Conservation (phyloP, 2,797 vertebrate genomes). For the Ctenochaetus hawaiiensis region DNA sequence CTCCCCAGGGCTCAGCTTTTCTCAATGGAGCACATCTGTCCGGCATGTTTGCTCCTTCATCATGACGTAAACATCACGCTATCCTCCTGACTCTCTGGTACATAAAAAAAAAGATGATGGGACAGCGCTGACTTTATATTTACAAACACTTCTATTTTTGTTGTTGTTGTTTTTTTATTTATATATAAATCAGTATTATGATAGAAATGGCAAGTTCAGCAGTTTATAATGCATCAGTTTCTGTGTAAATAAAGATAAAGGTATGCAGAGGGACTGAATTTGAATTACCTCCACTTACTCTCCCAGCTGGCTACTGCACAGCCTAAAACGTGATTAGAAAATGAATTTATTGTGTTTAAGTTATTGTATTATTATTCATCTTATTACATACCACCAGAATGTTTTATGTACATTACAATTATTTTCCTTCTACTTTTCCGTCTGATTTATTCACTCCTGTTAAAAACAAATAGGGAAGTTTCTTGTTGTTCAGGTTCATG, state of each 20-base stretch:
- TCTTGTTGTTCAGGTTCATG: neutral
- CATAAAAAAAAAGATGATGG: neutral
- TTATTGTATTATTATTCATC: neutral
- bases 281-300: too few relatives aligned
- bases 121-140: too few relatives aligned
- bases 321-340: neutral
- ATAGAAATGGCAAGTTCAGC: neutral
- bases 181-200: neutral
- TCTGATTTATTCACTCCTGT: too few relatives aligned
- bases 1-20: conserved; percentile 65
- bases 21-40: conserved; percentile 80
- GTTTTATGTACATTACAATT: neutral
- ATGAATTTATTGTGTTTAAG: neutral
- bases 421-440: too few relatives aligned
- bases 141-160: too few relatives aligned
- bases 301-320: too few relatives aligned
- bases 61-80: conserved; percentile 10
- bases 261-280: neutral
- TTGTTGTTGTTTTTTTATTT: neutral
- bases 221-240: neutral
- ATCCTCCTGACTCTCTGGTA: neutral
- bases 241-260: neutral
- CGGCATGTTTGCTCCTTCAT: conserved; percentile 32
- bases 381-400: neutral
- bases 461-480: neutral